Base-by-base conservation (phyloP, 23 tunicate species). In the Styela plicata region DNA sequence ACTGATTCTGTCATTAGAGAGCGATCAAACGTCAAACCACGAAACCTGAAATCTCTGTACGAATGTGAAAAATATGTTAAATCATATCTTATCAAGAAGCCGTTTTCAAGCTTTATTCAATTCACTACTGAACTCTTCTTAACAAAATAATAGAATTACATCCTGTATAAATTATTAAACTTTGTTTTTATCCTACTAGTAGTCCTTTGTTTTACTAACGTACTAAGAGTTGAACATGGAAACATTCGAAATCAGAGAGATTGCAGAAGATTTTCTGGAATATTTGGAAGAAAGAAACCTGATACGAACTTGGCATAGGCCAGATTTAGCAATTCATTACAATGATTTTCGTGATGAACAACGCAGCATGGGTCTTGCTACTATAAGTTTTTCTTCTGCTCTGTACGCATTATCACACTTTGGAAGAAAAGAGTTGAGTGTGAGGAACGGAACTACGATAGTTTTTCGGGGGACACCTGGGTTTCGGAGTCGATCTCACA, bases 261-360 rank as follows among this genome's bases (percentile, higher is more conserved):
- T 71, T 21, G 81, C 62, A 53, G 33, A 33, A 24, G 68, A 76
- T 24, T 76, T 76, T 76, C 18, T 44, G 31, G 66, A 53, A 17
- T 76, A 76, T 44, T 0, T 76, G 81, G 37, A 20, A 26, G 64
- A 52, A 44, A 36, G 66, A 24, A 53, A 53, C 25, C 26, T 76
- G 44, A 44, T 76, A 24, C 52, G 66, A 52, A 76, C 67, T 57
- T 76, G 81, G 81, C 65, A 76, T 24, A 76, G 81, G 44, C 64
- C 66, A 25, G 81, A 76, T 44, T 29, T 76, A 21, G 77, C 77
- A 21, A 16, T 18, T 28, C 35, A 71, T 30, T 71, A 19, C 77
- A 71, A 32, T 22, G 77, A 71, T 3, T 71, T 71, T 32, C 36
- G 32, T 32, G 77, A 30, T 32, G 77, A 71, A 71, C 32, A 36